Conservation (phyloP, 2,113 vertebrate species). For the Mobula hypostoma region DNA sequence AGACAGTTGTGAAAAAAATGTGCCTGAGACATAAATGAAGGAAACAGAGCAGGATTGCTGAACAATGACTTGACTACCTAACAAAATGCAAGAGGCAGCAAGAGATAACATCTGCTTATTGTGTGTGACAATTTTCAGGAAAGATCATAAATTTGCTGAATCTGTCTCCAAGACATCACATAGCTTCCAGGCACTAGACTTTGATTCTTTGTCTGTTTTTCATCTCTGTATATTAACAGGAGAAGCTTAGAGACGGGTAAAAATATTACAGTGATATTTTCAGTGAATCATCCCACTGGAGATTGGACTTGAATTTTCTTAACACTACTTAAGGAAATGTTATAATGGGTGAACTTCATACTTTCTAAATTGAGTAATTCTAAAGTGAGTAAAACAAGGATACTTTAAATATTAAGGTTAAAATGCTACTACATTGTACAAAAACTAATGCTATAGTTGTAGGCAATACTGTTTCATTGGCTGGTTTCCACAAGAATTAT, state of each 20-base stretch:
- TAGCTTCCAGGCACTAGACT: background rate
- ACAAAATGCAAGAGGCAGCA: background rate
- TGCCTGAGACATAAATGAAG: background rate
- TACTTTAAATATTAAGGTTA: background rate
- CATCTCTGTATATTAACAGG: background rate
- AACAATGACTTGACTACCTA: background rate
- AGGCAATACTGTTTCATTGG: background rate
- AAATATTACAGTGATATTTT: too few species aligned
- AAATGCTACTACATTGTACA: background rate
- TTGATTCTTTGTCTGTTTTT: background rate
- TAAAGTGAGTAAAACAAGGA: background rate
- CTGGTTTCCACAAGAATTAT: background rate
- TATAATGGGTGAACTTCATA: background rate
- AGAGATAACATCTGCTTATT: background rate
- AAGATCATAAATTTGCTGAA: background rate
- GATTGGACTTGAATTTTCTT: background rate
- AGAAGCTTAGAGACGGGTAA: background rate
- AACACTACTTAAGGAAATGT: background rate
- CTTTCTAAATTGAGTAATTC: background rate
- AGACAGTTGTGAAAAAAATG: background rate
- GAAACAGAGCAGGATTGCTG: background rate
- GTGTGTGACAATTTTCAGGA: background rate
- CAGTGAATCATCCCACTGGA: background rate
- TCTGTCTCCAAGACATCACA: background rate
- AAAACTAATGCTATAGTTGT: background rate